A percentile compares a stretch with the other conserved stretches of the same genome.
phyloP scores from a whole-genome alignment of 2,888 invertebrate species.

The Amphiduros pacificus region DNA sequence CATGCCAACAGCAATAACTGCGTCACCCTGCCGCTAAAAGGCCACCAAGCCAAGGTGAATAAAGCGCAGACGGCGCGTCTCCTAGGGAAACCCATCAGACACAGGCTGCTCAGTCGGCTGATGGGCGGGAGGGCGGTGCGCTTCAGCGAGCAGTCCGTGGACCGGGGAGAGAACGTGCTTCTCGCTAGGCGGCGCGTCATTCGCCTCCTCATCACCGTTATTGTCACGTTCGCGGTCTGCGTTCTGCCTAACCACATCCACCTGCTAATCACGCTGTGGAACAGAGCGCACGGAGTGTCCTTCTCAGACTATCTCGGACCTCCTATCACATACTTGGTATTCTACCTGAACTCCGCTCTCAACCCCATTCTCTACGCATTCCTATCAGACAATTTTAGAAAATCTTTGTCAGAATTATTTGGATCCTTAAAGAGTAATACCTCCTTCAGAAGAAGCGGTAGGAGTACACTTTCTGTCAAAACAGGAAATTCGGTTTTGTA shows the following conservation, averaged over 20 bases:
- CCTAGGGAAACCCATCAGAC: not conserved
- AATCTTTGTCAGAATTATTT: conserved; percentile 82
- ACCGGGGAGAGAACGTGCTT: conserved; percentile 54
- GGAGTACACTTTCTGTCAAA: too few relatives aligned
- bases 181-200: conserved; percentile 83
- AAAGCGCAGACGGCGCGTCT: not conserved
- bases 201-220: conserved; percentile 85
- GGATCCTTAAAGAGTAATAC: too few relatives aligned
- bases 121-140: not conserved
- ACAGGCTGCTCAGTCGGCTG: not conserved
- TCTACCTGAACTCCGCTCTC: conserved; percentile 86
- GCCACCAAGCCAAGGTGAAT: not conserved
- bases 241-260: conserved; percentile 82
- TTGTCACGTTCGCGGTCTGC: conserved; percentile 84
- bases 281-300: conserved; percentile 62
- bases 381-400: conserved; percentile 78
- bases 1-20: too few relatives aligned
- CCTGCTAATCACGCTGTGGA: conserved; percentile 81
- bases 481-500: too few relatives aligned
- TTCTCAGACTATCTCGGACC: conserved; percentile 64
- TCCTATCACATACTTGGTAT: conserved; percentile 81
- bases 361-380: conserved; percentile 90
- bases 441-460: too few relatives aligned
- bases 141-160: not conserved
- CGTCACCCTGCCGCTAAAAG: conserved; percentile 1